A percentile compares a stretch with the other conserved stretches of the same genome.
phyloP scores from a whole-genome alignment of 1,140 invertebrate species.

The Camponotus pennsylvanicus region DNA sequence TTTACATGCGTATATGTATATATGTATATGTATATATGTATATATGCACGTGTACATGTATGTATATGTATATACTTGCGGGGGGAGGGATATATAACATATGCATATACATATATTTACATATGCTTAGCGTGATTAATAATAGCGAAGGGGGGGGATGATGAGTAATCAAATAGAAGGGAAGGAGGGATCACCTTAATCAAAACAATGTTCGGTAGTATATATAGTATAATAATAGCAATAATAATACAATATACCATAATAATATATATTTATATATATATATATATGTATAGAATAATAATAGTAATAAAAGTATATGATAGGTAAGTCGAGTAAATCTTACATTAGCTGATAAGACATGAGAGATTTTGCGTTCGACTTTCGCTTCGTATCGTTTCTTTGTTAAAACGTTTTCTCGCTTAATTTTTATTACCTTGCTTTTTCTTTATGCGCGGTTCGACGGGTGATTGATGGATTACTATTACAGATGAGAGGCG shows the following conservation, averaged over 20 bases:
- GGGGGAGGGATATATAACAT: constrained; percentile 45
- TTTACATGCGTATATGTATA: constrained; percentile 56
- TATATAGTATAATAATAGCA: constrained; percentile 55
- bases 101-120: constrained; percentile 75
- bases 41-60: constrained; percentile 72
- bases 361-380: constrained; percentile 81
- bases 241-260: constrained; percentile 69
- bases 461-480: constrained; percentile 52
- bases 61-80: constrained; percentile 54
- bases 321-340: constrained; percentile 63
- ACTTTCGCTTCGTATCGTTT: constrained; percentile 77
- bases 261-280: constrained; percentile 63
- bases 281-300: constrained; percentile 1
- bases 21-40: constrained; percentile 58
- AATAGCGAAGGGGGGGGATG: constrained; percentile 71
- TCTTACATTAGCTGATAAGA: constrained; percentile 80
- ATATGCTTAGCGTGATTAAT: constrained; percentile 77
- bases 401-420: constrained; percentile 56
- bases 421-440: constrained; percentile 50
- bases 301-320: constrained; percentile 67
- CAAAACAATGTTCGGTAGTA: constrained; percentile 80
- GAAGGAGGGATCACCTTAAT: constrained; percentile 76
- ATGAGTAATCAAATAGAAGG: constrained; percentile 78
- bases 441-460: constrained; percentile 55
- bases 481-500: constrained; percentile 62